Base-by-base conservation (phyloP, 2,888 invertebrate species). In the Embidobia sp. region DNA sequence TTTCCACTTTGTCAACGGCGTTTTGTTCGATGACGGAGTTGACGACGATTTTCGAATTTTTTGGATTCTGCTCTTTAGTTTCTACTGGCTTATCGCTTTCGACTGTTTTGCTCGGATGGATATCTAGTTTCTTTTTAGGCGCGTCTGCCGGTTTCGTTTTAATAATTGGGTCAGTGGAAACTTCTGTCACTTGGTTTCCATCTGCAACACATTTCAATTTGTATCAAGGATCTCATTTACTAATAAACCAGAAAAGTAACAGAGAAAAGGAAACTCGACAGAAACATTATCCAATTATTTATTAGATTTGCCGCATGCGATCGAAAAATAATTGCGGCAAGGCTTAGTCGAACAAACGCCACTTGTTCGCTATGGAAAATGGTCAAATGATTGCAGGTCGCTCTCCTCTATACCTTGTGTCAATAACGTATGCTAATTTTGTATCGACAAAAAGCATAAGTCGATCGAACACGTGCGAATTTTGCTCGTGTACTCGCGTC, bases 41-140 rank as follows among this genome's bases (percentile, higher is more conserved):
- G 6, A 87, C 85, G 4, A 87, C 81, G 35, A 87, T 80, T 75
- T 88, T 88, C 6, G 86, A 82, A 5, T 77, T 82, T 73, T 85
- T 85, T n/a, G 74, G 22, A 53, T 77, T 78, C 16, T 80, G 80
- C 35, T 88, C 88, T 53, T 87, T 88, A 22, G 86, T 86, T 48
- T 86, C 87, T 0, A 72, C 79, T n/a, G 79, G 80, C 11, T 81
- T 44, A 15, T 81, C 81, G 35, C 66, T 78, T 75, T 87, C 88
- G 66, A 85, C 80, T 0, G 87, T 88, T 70, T 88, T 89, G 79
- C 88, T 89, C 16, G 89, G 88, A 49, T 87, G 86, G 31, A 89
- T 89, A 67, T 88, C 84, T 18, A 82, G 82, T 35, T 77, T 79
- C 73, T 86, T 87, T 80, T 88, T 87, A 49, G 80, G 81, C 42